Conservation (phyloP, 1,140 invertebrate genomes). For the Sycobia sp. region DNA sequence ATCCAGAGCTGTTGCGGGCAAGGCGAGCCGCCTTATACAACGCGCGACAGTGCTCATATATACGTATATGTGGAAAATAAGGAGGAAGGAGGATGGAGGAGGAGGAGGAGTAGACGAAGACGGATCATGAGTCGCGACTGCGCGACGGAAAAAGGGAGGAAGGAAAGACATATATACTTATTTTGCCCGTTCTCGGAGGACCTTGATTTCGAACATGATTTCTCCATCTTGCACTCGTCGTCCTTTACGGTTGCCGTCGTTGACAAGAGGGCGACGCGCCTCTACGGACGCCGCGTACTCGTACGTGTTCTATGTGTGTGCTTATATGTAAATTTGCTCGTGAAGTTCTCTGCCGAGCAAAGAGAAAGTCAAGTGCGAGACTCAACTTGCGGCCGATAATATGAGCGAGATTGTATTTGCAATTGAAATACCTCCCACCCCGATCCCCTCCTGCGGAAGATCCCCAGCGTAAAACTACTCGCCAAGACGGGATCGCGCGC, state of each 20-base stretch:
- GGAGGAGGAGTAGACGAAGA: too few species aligned
- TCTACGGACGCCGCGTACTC: too few species aligned
- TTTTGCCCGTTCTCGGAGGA: not conserved
- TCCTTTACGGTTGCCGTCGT: not conserved
- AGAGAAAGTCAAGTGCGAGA: constrained; percentile 10
- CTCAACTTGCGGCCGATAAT: not conserved
- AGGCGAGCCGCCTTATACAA: too few species aligned
- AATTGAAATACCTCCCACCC: constrained; percentile 30
- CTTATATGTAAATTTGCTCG: not conserved
- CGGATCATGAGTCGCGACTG: not conserved
- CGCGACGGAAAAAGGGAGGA: not conserved
- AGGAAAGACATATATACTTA: too few species aligned
- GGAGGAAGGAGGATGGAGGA: too few species aligned
- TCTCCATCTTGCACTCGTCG: constrained; percentile 16
- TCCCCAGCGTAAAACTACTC: too few species aligned
- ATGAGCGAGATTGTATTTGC: constrained; percentile 16
- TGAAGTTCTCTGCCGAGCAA: not conserved
- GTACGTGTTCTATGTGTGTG: not conserved
- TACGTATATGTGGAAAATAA: too few species aligned
- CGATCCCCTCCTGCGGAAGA: too few species aligned
- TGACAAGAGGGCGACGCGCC: not conserved
- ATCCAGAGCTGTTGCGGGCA: too few species aligned
- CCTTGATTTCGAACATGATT: constrained; percentile 24
- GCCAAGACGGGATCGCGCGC: too few species aligned
- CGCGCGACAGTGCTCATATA: too few species aligned